Evolutionary conservation across 2,888 invertebrate species (phyloP), one percentile per base, ranked within the genome.

Genomic region (Pristionchus exspectatus): DNA sequence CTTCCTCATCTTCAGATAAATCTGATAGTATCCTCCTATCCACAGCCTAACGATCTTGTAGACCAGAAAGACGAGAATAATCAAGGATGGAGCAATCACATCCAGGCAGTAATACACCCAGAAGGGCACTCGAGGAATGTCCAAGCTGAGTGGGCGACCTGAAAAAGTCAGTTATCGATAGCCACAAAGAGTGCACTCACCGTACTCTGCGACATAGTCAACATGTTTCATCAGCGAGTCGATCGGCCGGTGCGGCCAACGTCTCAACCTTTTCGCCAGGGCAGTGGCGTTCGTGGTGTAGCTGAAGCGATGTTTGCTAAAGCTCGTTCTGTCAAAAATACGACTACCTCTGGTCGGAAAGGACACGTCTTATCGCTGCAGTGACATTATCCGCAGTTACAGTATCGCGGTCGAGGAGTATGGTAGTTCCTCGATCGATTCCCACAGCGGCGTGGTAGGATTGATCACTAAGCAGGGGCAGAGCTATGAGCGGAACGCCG

Each of bases 31-130:
- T 21, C 30, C 84, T 18, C 59, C 59, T 7, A 56, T 85, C 84
- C 84, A 85, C 59, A 85, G 30, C 21, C 59, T 27, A 14, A 59
- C 59, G 3, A 85, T 33, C 59, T 30, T 85, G 59, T 59, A 59
- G 4, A 21, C 9, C 2, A 85, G 12, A 7, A 85, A 14, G 9
- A 85, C n/a, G 14, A 85, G 9, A 33, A 85, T 33, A 30, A 85
- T 38, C 30, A 85, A 21, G 0, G 30, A 21, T 24, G 84, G 84
- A 85, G 59, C 24, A 21, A 85, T 56, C 9, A 85, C 56, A 85
- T 85, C 84, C 84, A 85, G 27, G 56, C 33, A 85, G 24, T 59
- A 85, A 59, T 85, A 85, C 24, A 56, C 21, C 84, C 84, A 85
- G 59, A 85, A 33, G 4, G 56, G 33, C 7, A 85, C 59, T 27